A percentile compares a stretch with the other conserved stretches of the same genome.
phyloP scores from a whole-genome alignment of 2,113 vertebrate genomes.

The Mixornis gularis region DNA sequence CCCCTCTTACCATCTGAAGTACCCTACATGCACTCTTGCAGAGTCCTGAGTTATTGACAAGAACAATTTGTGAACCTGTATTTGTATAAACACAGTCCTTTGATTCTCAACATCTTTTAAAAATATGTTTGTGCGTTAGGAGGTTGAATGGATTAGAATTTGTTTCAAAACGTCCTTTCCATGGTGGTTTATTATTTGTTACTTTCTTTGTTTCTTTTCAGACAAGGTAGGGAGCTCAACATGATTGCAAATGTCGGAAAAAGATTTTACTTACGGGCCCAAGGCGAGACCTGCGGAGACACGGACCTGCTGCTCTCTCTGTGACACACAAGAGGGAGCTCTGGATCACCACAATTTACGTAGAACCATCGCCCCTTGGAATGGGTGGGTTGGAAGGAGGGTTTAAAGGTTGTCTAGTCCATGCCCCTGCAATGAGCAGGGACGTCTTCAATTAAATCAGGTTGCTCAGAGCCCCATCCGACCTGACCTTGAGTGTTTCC shows the following conservation, averaged over 20 bases:
- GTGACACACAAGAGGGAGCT: conserved; percentile 33
- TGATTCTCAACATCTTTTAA: neutral
- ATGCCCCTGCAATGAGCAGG: neutral
- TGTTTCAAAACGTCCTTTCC: neutral
- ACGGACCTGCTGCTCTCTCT: neutral
- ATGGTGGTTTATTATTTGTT: rapidly evolving
- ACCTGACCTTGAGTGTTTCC: neutral
- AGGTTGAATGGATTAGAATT: neutral
- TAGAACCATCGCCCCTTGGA: rapidly evolving
- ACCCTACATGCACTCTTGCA: neutral
- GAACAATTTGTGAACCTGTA: neutral
- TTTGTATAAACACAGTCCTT: neutral
- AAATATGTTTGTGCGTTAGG: neutral
- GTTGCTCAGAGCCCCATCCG: neutral
- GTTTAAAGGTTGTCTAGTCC: neutral
- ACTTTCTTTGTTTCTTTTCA: neutral
- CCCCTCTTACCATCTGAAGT: neutral
- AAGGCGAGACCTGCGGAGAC: rapidly evolving
- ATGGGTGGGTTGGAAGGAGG: neutral
- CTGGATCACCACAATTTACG: neutral
- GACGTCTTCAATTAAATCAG: neutral
- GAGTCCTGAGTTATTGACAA: neutral
- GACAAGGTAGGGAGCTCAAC: neutral
- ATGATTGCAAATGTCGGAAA: neutral
- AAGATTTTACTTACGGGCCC: rapidly evolving